Evolutionary conservation across 2,888 invertebrate genomes (phyloP).

Genomic region (Sisyra nigra): DNA sequence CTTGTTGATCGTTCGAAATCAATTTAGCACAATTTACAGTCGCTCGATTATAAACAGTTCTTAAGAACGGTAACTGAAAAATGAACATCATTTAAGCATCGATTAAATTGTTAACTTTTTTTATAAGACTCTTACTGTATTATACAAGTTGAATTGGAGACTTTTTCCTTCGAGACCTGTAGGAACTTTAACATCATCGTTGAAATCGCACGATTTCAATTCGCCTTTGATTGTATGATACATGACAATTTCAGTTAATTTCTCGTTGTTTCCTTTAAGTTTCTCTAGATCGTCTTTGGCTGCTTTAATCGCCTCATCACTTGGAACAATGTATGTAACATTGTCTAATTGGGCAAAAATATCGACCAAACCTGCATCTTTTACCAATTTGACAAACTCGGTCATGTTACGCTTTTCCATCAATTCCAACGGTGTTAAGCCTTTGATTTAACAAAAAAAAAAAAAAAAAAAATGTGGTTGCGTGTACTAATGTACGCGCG

Average conservation of each 20-base stretch:
- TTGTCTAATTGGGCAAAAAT: constrained; percentile 38
- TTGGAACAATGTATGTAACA: constrained; percentile 46
- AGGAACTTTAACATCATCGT: constrained; percentile 33
- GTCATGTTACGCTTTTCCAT: constrained; percentile 42
- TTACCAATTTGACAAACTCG: constrained; percentile 36
- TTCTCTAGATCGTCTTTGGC: constrained; percentile 25
- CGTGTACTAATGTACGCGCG: too few species aligned
- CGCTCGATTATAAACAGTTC: constrained; percentile 37
- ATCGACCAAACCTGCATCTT: constrained; percentile 35
- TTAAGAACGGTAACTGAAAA: constrained; percentile 33
- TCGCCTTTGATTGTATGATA: constrained; percentile 44
- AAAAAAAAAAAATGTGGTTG: too few species aligned
- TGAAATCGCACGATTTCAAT: constrained; percentile 35
- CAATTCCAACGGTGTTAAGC: constrained; percentile 25
- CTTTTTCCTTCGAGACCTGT: constrained; percentile 30
- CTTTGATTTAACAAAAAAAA: constrained; percentile 13
- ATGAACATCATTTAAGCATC: background rate
- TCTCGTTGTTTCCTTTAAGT: constrained; percentile 25
- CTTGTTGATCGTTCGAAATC: constrained; percentile 40
- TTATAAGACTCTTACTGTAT: constrained; percentile 28
- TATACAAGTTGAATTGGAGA: constrained; percentile 42
- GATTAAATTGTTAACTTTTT: background rate
- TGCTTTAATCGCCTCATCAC: constrained; percentile 42
- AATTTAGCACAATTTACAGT: constrained; percentile 53
- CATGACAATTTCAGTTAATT: constrained; percentile 38